Evolutionary conservation across 2,113 vertebrate genomes (phyloP).

Genomic region (Hippoglossus stenolepis): DNA sequence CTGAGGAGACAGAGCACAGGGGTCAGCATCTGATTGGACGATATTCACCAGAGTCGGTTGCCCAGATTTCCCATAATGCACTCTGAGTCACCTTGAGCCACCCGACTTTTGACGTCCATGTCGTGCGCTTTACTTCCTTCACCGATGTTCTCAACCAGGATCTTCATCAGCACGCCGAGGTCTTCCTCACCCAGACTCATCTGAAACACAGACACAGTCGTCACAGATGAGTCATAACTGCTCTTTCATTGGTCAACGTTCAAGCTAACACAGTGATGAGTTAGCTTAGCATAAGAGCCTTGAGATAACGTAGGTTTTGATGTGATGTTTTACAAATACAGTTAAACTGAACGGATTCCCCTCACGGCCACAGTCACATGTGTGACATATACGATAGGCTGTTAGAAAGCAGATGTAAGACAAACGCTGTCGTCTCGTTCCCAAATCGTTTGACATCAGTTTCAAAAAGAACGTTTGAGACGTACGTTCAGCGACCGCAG

Average conservation of each 20-base stretch:
- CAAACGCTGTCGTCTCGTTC: too few species aligned
- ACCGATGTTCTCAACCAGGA: slow-evolving; percentile 91
- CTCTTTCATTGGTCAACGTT: background rate
- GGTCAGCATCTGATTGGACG: background rate
- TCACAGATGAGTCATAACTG: background rate
- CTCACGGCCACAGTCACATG: too few species aligned
- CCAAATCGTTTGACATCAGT: background rate
- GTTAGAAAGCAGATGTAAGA: too few species aligned
- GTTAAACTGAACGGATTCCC: too few species aligned
- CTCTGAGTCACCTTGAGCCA: slow-evolving; percentile 54
- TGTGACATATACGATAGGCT: too few species aligned
- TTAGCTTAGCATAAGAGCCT: too few species aligned
- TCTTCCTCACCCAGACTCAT: slow-evolving; percentile 91
- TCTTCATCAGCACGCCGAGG: slow-evolving; percentile 89
- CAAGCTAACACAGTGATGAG: too few species aligned
- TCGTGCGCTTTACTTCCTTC: slow-evolving; percentile 80
- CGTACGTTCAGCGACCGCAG: slow-evolving; percentile 90
- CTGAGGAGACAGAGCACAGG: slow-evolving; percentile 45
- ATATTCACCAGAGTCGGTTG: too few species aligned
- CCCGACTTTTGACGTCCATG: slow-evolving; percentile 61
- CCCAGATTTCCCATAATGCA: slow-evolving; percentile 7
- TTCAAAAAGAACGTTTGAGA: slow-evolving; percentile 12
- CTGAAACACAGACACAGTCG: slow-evolving; percentile 67
- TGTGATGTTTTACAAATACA: too few species aligned
- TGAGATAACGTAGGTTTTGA: too few species aligned